Base-by-base conservation (phyloP, 2,113 vertebrate species). In the Agapornis roseicollis region DNA sequence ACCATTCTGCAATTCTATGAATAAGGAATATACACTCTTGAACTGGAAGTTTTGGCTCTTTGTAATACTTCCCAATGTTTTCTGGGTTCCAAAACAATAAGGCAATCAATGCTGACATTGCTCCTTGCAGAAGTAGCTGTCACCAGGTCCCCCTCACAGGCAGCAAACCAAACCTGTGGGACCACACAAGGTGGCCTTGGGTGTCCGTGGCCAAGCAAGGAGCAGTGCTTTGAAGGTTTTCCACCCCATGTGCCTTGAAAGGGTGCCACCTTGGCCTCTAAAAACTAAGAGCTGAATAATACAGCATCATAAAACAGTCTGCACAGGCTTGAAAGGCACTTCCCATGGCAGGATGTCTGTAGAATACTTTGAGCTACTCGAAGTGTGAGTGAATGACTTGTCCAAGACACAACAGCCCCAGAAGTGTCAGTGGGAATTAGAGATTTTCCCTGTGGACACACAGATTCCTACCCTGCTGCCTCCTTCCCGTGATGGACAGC, bases 381-480 rank as follows among this genome's bases (percentile, higher is more conserved):
- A 69, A 70, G 44, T 0, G 18, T 0, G 5, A 56, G 9, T 0
- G 6, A 71, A 74, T 8, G 1, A 41, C 24, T 88, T 79, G 27
- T 72, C 28, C 23, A 47, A 56, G 27, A 65, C 9, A 23, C 15
- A 20, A 0, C 4, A 82, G 24, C 13, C 14, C 37, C 12, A 35
- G 85, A 70, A 6, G 10, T 29, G 68, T 56, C 69, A 72, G 9
- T 4, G 11, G 49, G 52, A 22, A 69, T 41, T 61, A 42, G 69
- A 88, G 65, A 6, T 24, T 17, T 15, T 95, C 79, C 88, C 80
- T 92, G 89, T 82, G 37, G 52, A 80, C 64, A 85, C 72, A 70
- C 37, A 80, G 73, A 55, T 69, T 90, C 74, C 53, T 16, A 81
- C 2, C 6, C 73, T 74, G 39, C 22, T 52, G 6, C 50, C 28